Percentiles rank a stretch among this genome's conserved stretches.
These are phyloP conservation scores for Erinaceus europaeus DNA, from an alignment of 2,113 vertebrate genomes.

Conservation along the genomic window DNA sequence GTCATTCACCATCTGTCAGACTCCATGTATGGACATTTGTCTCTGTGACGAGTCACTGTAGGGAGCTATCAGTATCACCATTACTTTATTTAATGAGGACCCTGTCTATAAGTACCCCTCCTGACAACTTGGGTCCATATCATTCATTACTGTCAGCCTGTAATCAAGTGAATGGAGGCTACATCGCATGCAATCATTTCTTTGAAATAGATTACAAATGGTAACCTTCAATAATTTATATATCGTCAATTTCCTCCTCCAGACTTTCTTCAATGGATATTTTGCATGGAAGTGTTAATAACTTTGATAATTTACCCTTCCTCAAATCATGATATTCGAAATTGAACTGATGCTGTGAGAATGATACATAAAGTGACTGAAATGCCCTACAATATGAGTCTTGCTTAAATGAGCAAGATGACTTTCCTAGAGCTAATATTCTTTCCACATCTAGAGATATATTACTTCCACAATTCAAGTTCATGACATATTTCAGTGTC, in stretches of 20 bases:
- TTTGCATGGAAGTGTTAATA: not conserved
- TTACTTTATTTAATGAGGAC: constrained; percentile 72
- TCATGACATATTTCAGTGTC: not conserved
- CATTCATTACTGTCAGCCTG: constrained; percentile 56
- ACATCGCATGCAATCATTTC: not conserved
- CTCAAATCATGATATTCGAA: not conserved
- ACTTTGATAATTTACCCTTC: not conserved
- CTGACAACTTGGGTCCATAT: constrained; percentile 37
- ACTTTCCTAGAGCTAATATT: not conserved
- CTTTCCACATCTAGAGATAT: not conserved
- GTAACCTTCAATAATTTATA: not conserved
- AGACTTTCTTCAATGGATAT: not conserved
- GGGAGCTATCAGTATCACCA: constrained; percentile 60
- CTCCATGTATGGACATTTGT: constrained; percentile 61
- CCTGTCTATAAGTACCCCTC: constrained; percentile 29
- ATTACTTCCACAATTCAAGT: not conserved
- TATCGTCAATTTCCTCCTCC: not conserved
- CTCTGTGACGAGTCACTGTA: constrained; percentile 66
- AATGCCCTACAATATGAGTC: not conserved
- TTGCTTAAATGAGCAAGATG: not conserved
- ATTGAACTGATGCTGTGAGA: not conserved
- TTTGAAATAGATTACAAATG: constrained; percentile 25
- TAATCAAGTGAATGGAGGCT: not conserved
- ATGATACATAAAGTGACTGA: not conserved
- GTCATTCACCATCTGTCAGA: constrained; percentile 73